These are phyloP conservation scores for Arnoldichthys spilopterus DNA, from an alignment of 2,797 vertebrate genomes.

Conservation along the genomic window DNA sequence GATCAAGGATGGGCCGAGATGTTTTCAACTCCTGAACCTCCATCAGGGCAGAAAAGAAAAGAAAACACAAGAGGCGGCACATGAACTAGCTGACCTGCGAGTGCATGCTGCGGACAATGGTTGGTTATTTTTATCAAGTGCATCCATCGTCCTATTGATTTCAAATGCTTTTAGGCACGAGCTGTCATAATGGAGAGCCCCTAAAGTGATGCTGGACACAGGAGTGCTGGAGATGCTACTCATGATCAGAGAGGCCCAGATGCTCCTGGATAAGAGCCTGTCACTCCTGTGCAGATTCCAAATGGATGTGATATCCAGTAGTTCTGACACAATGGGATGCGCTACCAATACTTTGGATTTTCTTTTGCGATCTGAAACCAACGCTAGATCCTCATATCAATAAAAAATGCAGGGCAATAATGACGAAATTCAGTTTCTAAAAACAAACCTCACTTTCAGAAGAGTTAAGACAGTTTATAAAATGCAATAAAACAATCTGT, in stretches of 20 bases:
- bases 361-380: not conserved
- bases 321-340: not conserved
- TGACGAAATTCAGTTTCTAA: not conserved
- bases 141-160: slow-evolving; percentile 49
- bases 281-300: slow-evolving; percentile 19
- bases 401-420: not conserved
- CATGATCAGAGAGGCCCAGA: slow-evolving; percentile 6
- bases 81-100: slow-evolving; percentile 42
- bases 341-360: not conserved
- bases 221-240: slow-evolving; percentile 26
- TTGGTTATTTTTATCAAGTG: slow-evolving; percentile 46
- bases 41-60: slow-evolving; percentile 31
- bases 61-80: not conserved
- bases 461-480: too few species aligned
- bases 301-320: slow-evolving; percentile 4
- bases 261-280: slow-evolving; percentile 25
- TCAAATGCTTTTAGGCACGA: slow-evolving; percentile 45
- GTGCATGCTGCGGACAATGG: slow-evolving; percentile 42
- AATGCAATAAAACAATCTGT: too few species aligned
- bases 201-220: slow-evolving; percentile 38
- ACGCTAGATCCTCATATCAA: not conserved
- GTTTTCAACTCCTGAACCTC: slow-evolving; percentile 45
- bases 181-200: slow-evolving; percentile 50
- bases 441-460: too few species aligned
- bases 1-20: slow-evolving; percentile 33